Evolutionary conservation across 2,888 invertebrate genomes (phyloP).

Genomic region (Chymomyza fuscimana): DNA sequence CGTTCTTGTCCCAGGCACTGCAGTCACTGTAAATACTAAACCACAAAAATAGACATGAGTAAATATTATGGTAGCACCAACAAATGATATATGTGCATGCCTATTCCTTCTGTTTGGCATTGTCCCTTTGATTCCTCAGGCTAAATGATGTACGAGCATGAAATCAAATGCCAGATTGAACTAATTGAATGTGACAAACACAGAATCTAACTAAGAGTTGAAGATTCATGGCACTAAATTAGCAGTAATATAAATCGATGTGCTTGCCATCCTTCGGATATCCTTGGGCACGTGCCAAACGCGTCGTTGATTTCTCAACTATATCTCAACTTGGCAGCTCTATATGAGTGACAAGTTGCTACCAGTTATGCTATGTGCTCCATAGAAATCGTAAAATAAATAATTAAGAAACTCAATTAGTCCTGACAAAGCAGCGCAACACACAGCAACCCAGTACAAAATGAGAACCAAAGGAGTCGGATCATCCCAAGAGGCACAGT

Average conservation of each 20-base stretch:
- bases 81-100: background rate
- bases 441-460: background rate
- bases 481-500: background rate
- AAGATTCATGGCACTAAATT: background rate
- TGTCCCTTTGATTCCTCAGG: background rate
- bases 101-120: background rate
- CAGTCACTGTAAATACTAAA: background rate
- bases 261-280: background rate
- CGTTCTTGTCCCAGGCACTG: too few relatives aligned
- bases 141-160: background rate
- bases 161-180: background rate
- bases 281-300: background rate
- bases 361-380: background rate
- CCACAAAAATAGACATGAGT: background rate
- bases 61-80: background rate
- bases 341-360: conserved; percentile 25
- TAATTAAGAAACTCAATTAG: conserved; percentile 71
- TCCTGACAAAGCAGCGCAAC: conserved; percentile 37
- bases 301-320: background rate
- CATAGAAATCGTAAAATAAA: conserved; percentile 58
- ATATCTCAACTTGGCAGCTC: conserved; percentile 26
- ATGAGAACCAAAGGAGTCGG: background rate
- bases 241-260: background rate
- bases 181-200: background rate
- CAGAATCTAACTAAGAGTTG: background rate